Base-by-base conservation (phyloP, 92 coral and sea anemone species). In the Metridium senile region DNA sequence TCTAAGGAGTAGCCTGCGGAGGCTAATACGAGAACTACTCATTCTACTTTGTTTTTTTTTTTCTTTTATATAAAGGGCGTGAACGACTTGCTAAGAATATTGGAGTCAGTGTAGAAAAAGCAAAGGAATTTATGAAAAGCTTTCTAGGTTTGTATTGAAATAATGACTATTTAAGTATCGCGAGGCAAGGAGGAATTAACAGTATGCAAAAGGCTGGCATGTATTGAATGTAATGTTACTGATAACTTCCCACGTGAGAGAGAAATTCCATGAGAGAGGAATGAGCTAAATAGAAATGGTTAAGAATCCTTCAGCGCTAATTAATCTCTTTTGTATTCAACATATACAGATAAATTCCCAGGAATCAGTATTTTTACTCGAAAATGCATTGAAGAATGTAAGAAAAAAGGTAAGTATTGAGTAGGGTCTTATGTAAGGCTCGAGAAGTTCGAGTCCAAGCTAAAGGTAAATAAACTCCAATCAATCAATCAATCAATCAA, bases 81-180 rank as follows among this genome's bases (percentile, higher is more conserved):
- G 98, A 89, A 58, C 85, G 91, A 67, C 92, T 94, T 74, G 97
- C 90, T 19, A 88, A 91, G 57, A 94, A 93, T 27, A 86, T 94
- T 26, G 88, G 90, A 62, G 97, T 94, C 25, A 85, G 79, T 23
- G 27, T 90, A 17, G 89, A 84, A 2, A 87, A 91, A 64, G 98
- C 98, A 9, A 94, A 89, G 77, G 90, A 79, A 22, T 91, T 94
- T 71, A 94, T 89, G 88, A 85, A 84, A 45, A 94, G 98, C 65
- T 94, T 94, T 57, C 62, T 94, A 51, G 94, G 98, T 94, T 21
- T 1, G 89, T 64, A n/a, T n/a, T n/a, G n/a, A n/a, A n/a, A n/a
- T n/a, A n/a, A n/a, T n/a, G n/a, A n/a, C n/a, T n/a, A n/a, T n/a
- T n/a, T n/a, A n/a, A n/a, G n/a, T n/a, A n/a, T n/a, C n/a, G n/a